Conservation (phyloP, 2,797 vertebrate species). For the Cyclura pinguis region DNA sequence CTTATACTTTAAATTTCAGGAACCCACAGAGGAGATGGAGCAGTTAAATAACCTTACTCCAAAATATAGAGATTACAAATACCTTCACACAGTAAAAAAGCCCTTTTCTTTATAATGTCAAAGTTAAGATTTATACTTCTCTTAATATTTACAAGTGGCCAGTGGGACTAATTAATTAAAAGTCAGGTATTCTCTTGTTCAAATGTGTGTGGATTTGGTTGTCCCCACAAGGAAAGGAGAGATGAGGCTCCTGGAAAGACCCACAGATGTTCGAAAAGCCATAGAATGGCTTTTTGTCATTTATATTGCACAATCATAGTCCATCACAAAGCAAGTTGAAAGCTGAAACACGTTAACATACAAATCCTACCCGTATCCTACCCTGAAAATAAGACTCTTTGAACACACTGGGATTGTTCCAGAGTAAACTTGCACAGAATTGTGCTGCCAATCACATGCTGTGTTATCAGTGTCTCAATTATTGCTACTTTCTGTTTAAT, state of each 20-base stretch:
- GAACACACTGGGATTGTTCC: background rate
- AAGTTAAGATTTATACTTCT: background rate
- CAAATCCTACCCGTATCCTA: background rate
- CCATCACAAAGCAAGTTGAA: conserved; percentile 22
- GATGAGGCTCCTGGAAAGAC: background rate
- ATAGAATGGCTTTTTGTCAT: background rate
- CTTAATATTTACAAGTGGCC: background rate
- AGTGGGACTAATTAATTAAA: conserved; percentile 8
- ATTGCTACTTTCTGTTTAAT: conserved; percentile 7
- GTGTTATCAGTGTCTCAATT: conserved; percentile 35
- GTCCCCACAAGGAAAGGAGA: background rate
- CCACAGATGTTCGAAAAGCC: background rate
- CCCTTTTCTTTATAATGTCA: conserved; percentile 3
- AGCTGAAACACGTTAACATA: background rate
- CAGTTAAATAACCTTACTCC: background rate
- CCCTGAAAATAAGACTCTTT: background rate
- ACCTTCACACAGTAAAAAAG: background rate
- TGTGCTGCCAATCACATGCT: background rate
- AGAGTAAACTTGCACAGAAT: background rate
- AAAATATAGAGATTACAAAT: background rate
- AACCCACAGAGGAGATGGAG: background rate
- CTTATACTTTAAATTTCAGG: background rate
- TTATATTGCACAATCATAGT: background rate
- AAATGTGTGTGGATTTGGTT: background rate
- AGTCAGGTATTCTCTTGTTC: background rate